These are phyloP conservation scores for Chloromyia formosa DNA, from an alignment of 2,888 invertebrate genomes.

Conservation along the genomic window DNA sequence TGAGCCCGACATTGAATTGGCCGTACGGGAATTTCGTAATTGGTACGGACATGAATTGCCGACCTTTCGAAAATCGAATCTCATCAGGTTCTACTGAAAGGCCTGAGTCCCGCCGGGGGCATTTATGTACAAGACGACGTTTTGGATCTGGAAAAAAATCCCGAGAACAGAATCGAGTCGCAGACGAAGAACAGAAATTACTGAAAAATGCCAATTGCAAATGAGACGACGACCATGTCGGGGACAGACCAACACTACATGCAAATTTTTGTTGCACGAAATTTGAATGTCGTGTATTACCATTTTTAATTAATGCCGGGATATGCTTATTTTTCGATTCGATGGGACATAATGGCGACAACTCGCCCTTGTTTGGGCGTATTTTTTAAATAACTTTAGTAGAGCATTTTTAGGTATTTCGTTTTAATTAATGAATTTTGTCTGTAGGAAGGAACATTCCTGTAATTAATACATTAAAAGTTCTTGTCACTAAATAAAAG, in stretches of 20 bases:
- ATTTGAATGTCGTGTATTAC: slow-evolving; percentile 27
- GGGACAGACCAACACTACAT: too few relatives aligned
- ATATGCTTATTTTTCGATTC: slow-evolving; percentile 4
- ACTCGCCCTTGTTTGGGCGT: too few relatives aligned
- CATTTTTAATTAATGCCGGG: slow-evolving; percentile 31
- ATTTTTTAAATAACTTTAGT: too few relatives aligned
- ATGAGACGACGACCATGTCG: slow-evolving; percentile 6
- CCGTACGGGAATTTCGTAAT: slow-evolving; percentile 36
- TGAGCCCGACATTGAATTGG: slow-evolving; percentile 1
- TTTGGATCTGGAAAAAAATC: neutral
- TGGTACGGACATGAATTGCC: slow-evolving; percentile 44
- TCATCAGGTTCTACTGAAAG: slow-evolving; percentile 35
- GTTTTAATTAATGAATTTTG: too few relatives aligned
- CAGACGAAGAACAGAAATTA: neutral
- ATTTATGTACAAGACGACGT: too few relatives aligned
- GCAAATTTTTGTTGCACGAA: slow-evolving; percentile 10
- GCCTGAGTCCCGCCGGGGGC: too few relatives aligned
- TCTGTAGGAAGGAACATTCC: too few relatives aligned
- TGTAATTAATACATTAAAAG: too few relatives aligned
- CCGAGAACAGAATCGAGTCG: neutral
- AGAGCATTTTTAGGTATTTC: too few relatives aligned
- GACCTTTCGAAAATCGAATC: slow-evolving; percentile 36
- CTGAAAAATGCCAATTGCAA: slow-evolving; percentile 3
- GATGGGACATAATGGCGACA: too few relatives aligned
- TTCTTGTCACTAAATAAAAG: too few relatives aligned